phyloP scores from a whole-genome alignment of 2,113 vertebrate species.

The Pao palembangensis region DNA sequence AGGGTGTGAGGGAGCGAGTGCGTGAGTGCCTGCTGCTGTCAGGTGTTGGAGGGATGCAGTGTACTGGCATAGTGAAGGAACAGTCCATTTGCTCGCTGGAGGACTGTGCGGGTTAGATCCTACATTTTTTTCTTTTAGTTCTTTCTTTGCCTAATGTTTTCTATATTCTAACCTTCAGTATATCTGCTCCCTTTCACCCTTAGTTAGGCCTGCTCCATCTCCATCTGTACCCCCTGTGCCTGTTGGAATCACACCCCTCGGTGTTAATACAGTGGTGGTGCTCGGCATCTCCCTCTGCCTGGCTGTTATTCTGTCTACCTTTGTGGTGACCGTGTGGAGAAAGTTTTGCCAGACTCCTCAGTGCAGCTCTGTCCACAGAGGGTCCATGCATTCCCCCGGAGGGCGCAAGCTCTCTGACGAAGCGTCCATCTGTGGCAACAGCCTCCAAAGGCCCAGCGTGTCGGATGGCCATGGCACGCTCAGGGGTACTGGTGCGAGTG shows the following conservation, averaged over 20 bases:
- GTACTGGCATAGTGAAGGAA: conserved; percentile 79
- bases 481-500: conserved; percentile 2
- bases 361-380: conserved; percentile 75
- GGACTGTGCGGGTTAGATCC: conserved; percentile 79
- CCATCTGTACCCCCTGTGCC: conserved; percentile 44
- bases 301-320: conserved; percentile 84
- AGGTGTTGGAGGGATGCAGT: conserved; percentile 72
- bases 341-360: conserved; percentile 82
- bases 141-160: too few species aligned
- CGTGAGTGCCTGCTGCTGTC: conserved; percentile 83
- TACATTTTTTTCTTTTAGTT: background rate
- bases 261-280: conserved; percentile 84
- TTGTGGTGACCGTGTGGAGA: conserved; percentile 88
- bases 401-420: conserved; percentile 88
- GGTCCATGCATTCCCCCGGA: conserved; percentile 78
- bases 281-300: conserved; percentile 88
- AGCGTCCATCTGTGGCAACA: conserved; percentile 85
- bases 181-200: background rate
- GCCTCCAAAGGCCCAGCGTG: conserved; percentile 82
- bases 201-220: conserved; percentile 41
- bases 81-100: conserved; percentile 89
- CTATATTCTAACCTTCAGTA: background rate
- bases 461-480: conserved; percentile 67
- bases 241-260: conserved; percentile 47
- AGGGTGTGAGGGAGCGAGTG: conserved; percentile 83